Base-by-base conservation (phyloP, 2,113 vertebrate species). In the Tetrax tetrax region DNA sequence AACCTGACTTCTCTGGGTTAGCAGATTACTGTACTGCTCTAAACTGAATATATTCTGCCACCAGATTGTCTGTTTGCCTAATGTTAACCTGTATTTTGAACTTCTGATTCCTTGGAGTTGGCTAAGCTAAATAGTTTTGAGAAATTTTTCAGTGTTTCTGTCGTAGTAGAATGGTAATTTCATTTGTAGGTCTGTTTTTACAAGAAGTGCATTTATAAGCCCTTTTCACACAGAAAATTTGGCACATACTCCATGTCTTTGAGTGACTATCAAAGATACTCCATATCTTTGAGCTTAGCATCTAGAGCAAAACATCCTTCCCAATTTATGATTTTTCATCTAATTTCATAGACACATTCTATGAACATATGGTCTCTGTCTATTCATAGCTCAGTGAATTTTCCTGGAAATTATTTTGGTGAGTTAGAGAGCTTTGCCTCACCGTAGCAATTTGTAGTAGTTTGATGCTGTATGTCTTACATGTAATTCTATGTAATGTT, bases 401-500 rank as follows among this genome's bases (percentile, higher is more conserved):
- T 74, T 92, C n/a, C 82, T 93, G 81, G 59, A 91, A 89, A 76
- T 89, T 69, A 54, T 76, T 87, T 89, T 93, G 25, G 50, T 86
- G 63, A 80, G 19, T 80, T 92, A 65, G 65, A 79, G 51, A 77
- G 37, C 28, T 27, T 80, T 71, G 16, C 43, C 85, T 74, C 56
- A 74, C 57, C 43, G 37, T 56, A 68, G 6, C 33, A 54, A n/a
- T 60, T 76, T 68, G 61, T 71, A 33, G 35, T 79, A 43, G 65
- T 75, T 86, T 80, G 41, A 50, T 28, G 23, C 54, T n/a, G 1
- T 20, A 9, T 74, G 50, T 43, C 33, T 48, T 94, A 68, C 19
- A 22, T 45, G 21, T 19, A 53, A 35, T 61, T 78, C 45, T 84
- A 1, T 48, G 21, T 51, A 74, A n/a, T 53, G 18, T 80, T 48